Evolutionary conservation across 2,113 vertebrate species (phyloP).

Genomic region (Caretta caretta): DNA sequence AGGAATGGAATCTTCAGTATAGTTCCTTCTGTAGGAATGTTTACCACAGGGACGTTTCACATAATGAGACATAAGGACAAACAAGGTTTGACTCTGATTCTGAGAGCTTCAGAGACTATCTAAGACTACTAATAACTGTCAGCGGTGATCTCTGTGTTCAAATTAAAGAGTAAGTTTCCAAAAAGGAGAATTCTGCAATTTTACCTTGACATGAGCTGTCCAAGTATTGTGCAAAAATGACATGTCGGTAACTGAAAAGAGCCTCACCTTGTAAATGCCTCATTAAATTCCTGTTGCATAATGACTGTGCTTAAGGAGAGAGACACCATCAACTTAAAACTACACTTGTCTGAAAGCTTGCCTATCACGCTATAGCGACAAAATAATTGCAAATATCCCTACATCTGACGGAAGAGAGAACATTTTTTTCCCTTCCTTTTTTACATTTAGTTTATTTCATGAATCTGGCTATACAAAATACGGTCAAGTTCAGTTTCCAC

Average conservation of each 20-base stretch:
- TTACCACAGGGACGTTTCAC: not conserved
- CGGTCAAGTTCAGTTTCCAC: not conserved
- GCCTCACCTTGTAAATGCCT: slow-evolving; percentile 9
- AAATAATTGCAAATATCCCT: not conserved
- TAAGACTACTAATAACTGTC: slow-evolving; percentile 20
- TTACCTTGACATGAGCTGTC: slow-evolving; percentile 30
- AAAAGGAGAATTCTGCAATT: not conserved
- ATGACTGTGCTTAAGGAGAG: not conserved
- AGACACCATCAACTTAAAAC: not conserved
- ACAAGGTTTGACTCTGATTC: not conserved
- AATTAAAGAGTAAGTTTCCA: not conserved
- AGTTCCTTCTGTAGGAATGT: not conserved
- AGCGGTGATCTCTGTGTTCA: slow-evolving; percentile 24
- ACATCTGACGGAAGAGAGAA: slow-evolving; percentile 2
- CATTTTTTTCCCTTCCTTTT: not conserved
- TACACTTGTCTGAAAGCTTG: not conserved
- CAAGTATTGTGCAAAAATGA: slow-evolving; percentile 5
- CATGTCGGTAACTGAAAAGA: not conserved
- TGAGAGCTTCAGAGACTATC: not conserved
- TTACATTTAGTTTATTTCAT: not conserved
- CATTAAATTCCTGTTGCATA: not conserved
- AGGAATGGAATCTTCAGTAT: not conserved
- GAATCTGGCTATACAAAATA: not conserved
- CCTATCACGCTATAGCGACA: slow-evolving; percentile 2
- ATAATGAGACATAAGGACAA: not conserved